These are phyloP conservation scores for Plectropomus leopardus DNA, from an alignment of 2,113 vertebrate species.

Conservation along the genomic window DNA sequence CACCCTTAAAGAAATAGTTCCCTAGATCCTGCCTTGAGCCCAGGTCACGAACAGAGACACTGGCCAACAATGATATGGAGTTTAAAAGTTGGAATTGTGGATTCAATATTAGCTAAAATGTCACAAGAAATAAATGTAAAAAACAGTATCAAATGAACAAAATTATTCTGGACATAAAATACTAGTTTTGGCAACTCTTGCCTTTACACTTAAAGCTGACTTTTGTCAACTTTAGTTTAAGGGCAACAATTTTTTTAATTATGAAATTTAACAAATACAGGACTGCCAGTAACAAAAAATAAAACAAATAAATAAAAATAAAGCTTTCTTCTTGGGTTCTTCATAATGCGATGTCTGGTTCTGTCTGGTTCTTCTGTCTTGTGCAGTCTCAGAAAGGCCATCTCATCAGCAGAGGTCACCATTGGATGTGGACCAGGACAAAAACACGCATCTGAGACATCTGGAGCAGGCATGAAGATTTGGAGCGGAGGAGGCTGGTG, in stretches of 20 bases:
- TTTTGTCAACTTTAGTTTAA: background rate
- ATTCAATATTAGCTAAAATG: background rate
- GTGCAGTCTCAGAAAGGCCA: background rate
- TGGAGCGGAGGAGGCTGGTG: background rate
- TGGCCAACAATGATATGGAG: background rate
- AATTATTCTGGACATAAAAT: background rate
- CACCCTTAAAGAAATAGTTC: background rate
- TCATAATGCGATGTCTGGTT: background rate
- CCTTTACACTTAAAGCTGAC: background rate
- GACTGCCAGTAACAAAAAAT: background rate
- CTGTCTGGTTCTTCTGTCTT: constrained; percentile 21
- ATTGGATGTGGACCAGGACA: background rate
- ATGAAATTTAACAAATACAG: background rate
- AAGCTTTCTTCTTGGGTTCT: background rate
- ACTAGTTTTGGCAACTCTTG: background rate
- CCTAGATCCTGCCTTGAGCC: background rate
- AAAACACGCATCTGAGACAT: background rate
- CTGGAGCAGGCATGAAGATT: background rate
- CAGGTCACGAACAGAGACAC: background rate
- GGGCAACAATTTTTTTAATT: background rate
- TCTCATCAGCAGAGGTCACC: background rate
- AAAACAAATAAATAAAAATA: background rate
- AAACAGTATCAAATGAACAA: too few species aligned
- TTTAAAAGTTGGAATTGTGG: background rate
- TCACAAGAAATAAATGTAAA: background rate